Conservation (phyloP, 2,113 vertebrate species). For the Istiophorus platypterus region DNA sequence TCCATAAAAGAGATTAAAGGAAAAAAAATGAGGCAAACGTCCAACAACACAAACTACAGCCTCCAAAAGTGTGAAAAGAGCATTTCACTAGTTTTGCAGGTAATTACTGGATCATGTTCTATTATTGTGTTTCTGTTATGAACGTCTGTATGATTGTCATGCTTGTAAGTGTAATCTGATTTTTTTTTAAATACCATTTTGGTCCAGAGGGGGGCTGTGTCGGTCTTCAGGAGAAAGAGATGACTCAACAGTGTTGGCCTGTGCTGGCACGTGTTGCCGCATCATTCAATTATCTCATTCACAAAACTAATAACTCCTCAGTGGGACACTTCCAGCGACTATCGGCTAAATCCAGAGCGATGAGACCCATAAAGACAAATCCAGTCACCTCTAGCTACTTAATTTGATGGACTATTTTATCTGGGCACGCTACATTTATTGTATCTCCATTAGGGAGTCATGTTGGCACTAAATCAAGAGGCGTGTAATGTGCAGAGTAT, state of each 20-base stretch:
- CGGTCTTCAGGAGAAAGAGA: neutral
- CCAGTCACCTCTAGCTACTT: constrained; percentile 19
- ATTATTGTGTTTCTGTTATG: neutral
- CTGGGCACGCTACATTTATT: constrained; percentile 41
- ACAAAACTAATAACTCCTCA: constrained; percentile 56
- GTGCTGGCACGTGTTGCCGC: constrained; percentile 26
- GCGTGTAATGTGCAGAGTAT: neutral
- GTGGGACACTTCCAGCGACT: constrained; percentile 15
- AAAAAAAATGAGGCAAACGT: neutral
- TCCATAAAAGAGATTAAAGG: neutral
- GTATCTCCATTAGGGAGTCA: constrained; percentile 55
- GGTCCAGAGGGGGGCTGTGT: constrained; percentile 57
- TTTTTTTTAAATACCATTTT: neutral
- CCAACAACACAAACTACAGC: neutral
- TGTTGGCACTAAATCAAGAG: constrained; percentile 40
- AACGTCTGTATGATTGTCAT: neutral
- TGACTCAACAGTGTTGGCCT: constrained; percentile 24
- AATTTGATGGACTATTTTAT: constrained; percentile 59
- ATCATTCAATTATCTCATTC: constrained; percentile 65
- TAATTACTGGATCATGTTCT: too few relatives aligned
- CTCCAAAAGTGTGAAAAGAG: neutral
- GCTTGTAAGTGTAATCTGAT: neutral
- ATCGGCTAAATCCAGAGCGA: constrained; percentile 11
- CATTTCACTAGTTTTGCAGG: neutral
- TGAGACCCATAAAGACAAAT: constrained; percentile 38